Evolutionary conservation across 1,140 invertebrate genomes (phyloP).

Genomic region (Bactericera cockerelli): DNA sequence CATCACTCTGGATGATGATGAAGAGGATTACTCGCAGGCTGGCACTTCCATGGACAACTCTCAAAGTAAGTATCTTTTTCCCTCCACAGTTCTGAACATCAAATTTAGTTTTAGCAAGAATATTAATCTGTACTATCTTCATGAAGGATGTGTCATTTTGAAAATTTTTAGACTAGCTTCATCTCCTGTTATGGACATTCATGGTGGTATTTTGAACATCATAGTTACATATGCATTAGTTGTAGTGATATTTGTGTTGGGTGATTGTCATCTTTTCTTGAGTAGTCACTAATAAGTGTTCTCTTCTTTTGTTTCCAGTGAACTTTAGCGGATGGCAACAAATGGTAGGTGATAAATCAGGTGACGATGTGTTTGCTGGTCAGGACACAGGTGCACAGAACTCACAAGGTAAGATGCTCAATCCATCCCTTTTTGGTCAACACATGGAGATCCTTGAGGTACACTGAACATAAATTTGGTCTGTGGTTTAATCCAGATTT

Average conservation of each 20-base stretch:
- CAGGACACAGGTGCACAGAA: constrained; percentile 56
- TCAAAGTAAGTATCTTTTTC: constrained; percentile 25
- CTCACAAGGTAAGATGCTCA: constrained; percentile 51
- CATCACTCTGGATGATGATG: constrained; percentile 63
- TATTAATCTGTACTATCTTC: neutral
- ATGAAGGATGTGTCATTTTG: neutral
- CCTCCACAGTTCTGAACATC: constrained; percentile 11
- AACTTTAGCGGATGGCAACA: constrained; percentile 45
- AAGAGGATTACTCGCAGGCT: constrained; percentile 37
- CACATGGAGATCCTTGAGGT: too few species aligned
- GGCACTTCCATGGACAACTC: constrained; percentile 34
- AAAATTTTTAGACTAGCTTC: neutral
- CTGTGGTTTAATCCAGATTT: too few species aligned
- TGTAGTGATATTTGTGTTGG: too few species aligned
- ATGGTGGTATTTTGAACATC: neutral
- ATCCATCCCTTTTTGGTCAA: neutral
- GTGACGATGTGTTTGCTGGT: constrained; percentile 50
- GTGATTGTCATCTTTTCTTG: too few species aligned
- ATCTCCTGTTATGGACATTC: neutral
- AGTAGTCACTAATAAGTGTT: too few species aligned
- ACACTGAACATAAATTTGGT: too few species aligned
- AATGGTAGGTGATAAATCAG: constrained; percentile 30
- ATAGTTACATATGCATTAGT: too few species aligned
- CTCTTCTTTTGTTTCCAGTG: constrained; percentile 32
- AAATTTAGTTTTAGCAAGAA: constrained; percentile 6